Conservation (phyloP, 1,140 invertebrate genomes). For the Cyrtorhinus lividipennis region DNA sequence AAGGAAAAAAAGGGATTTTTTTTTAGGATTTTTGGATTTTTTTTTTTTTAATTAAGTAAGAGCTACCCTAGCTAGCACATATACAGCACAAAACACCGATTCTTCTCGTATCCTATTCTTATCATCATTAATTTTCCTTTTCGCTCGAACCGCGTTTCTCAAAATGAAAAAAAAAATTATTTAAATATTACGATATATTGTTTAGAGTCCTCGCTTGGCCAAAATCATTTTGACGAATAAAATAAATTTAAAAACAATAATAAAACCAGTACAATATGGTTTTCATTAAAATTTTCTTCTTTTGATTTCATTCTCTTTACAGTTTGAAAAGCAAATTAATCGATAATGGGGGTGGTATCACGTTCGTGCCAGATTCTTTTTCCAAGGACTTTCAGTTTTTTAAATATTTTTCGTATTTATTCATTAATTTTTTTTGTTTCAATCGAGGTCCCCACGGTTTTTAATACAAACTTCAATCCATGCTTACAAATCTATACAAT, state of each 20-base stretch:
- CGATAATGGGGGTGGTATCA: neutral
- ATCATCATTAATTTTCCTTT: neutral
- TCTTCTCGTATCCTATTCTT: neutral
- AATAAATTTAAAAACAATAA: no score
- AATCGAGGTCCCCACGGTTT: neutral
- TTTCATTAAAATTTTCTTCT: no score
- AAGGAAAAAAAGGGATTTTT: neutral
- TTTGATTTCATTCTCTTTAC: no score
- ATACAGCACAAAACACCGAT: neutral
- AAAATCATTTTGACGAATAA: neutral
- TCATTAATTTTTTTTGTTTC: neutral
- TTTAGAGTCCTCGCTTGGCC: neutral
- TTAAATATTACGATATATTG: no score
- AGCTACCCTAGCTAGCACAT: neutral
- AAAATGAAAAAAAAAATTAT: neutral
- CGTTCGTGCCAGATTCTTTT: neutral
- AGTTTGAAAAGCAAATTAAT: neutral
- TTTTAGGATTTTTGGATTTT: neutral
- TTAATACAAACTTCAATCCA: neutral
- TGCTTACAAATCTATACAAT: neutral
- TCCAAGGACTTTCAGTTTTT: neutral
- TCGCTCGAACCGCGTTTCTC: neutral
- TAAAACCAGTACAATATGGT: no score
- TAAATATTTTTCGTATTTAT: neutral
- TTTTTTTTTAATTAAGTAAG: neutral